A percentile compares a stretch with the other conserved stretches of the same genome.
These are phyloP conservation scores for Sphaeridia pumilis DNA, from an alignment of 2,888 invertebrate species.

Conservation along the genomic window DNA sequence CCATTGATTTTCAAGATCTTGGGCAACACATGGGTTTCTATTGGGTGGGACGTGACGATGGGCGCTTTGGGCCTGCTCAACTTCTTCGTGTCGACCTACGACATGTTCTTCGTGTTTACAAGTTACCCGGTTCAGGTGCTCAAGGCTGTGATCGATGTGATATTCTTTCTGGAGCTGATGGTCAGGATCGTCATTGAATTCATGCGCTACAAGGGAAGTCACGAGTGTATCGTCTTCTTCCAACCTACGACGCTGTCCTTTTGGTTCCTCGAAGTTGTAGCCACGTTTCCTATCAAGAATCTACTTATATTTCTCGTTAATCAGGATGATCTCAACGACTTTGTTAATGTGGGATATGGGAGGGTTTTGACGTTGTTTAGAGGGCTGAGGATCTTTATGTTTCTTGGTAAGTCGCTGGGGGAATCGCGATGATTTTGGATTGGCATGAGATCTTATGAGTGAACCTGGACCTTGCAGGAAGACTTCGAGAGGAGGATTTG, in stretches of 20 bases:
- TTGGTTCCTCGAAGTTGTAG: slow-evolving; percentile 3
- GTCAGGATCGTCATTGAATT: slow-evolving; percentile 3
- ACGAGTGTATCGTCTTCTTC: slow-evolving; percentile 3
- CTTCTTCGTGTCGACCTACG: slow-evolving; percentile 1
- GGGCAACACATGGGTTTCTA: background rate
- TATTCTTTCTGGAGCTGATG: slow-evolving; percentile 3
- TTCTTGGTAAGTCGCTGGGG: slow-evolving; percentile 18
- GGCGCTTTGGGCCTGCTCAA: background rate
- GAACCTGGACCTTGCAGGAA: too few species aligned
- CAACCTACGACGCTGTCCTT: slow-evolving; percentile 2
- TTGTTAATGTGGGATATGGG: slow-evolving; percentile 18
- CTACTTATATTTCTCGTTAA: background rate
- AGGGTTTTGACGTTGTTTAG: slow-evolving; percentile 24
- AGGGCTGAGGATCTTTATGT: slow-evolving; percentile 12
- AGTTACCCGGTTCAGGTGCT: background rate
- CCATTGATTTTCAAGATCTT: background rate
- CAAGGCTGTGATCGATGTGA: background rate
- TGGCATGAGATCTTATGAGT: too few species aligned
- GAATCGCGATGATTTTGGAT: too few species aligned
- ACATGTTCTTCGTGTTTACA: slow-evolving; percentile 3
- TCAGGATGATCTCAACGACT: slow-evolving; percentile 3
- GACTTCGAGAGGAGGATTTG: too few species aligned
- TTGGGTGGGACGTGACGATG: background rate
- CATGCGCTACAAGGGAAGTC: background rate
- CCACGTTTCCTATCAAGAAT: background rate